Conservation (phyloP, 2,888 invertebrate genomes). For the Microdon myrmicae region DNA sequence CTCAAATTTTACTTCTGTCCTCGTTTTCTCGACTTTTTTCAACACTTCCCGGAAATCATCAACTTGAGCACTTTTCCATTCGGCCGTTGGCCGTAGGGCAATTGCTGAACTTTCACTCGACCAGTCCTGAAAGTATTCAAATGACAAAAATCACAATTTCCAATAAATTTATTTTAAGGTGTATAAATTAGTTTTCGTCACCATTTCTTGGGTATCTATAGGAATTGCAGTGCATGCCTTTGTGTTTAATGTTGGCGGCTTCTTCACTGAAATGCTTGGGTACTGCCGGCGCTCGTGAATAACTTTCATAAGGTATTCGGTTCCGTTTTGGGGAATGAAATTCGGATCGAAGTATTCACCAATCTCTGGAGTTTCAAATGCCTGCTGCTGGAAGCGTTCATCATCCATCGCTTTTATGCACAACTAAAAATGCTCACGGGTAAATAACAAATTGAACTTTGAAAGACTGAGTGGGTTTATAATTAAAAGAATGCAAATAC, state of each 20-base stretch:
- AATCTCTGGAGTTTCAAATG: conserved; percentile 60
- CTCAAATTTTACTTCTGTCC: conserved; percentile 16
- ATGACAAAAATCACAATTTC: neutral
- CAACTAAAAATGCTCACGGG: neutral
- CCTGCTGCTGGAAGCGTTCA: conserved; percentile 62
- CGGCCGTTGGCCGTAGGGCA: conserved; percentile 60
- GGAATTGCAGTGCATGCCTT: conserved; percentile 25
- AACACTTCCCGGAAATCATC: conserved; percentile 58
- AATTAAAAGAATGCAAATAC: too few relatives aligned
- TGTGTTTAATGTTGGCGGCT: conserved; percentile 38
- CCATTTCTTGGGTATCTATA: conserved; percentile 42
- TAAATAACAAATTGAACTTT: too few relatives aligned
- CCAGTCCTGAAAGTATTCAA: conserved; percentile 40
- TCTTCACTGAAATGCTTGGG: conserved; percentile 62
- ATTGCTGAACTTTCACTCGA: conserved; percentile 53
- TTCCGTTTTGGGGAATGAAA: conserved; percentile 59
- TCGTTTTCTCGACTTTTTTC: conserved; percentile 43
- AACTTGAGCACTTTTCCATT: conserved; percentile 62
- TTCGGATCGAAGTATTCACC: conserved; percentile 62
- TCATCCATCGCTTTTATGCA: conserved; percentile 35
- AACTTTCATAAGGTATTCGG: conserved; percentile 64
- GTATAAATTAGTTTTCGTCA: too few relatives aligned
- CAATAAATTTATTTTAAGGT: neutral
- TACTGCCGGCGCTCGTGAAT: conserved; percentile 63
- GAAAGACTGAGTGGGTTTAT: too few relatives aligned